These are phyloP conservation scores for Gephyroberyx darwinii DNA, from an alignment of 2,797 vertebrate genomes.

Conservation along the genomic window DNA sequence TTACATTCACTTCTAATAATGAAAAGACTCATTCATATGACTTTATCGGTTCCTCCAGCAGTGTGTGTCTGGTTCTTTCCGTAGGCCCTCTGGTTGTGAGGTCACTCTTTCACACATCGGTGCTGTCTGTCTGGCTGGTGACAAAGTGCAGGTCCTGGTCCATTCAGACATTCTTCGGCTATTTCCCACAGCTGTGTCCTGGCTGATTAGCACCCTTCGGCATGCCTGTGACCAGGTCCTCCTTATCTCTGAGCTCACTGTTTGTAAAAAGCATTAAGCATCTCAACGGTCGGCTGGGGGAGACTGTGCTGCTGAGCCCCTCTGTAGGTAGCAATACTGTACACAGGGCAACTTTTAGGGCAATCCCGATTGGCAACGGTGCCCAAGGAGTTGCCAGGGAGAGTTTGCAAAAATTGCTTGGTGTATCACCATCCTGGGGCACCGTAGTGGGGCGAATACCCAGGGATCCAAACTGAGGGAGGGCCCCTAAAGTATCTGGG, in stretches of 20 bases:
- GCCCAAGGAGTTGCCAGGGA: background rate
- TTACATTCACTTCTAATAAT: constrained; percentile 39
- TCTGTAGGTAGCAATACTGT: constrained; percentile 8
- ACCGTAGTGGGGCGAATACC: too few relatives aligned
- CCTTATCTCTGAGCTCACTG: constrained; percentile 63
- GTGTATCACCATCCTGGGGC: too few relatives aligned
- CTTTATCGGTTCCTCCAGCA: constrained; percentile 24
- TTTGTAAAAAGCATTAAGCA: constrained; percentile 42
- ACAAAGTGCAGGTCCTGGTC: constrained; percentile 69
- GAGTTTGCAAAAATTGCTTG: background rate
- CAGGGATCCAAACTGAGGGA: too few relatives aligned
- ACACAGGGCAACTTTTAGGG: background rate
- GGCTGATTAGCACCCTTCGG: constrained; percentile 69
- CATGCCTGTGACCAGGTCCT: constrained; percentile 46
- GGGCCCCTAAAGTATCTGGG: too few relatives aligned
- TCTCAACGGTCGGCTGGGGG: constrained; percentile 20
- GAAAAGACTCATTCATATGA: constrained; percentile 30
- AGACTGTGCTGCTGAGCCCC: constrained; percentile 2
- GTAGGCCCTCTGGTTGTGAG: constrained; percentile 42
- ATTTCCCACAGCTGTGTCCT: constrained; percentile 68
- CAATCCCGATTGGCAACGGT: background rate
- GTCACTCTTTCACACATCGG: constrained; percentile 73
- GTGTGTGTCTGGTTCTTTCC: constrained; percentile 37
- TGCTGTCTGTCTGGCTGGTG: constrained; percentile 64
- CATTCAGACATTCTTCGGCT: constrained; percentile 53